phyloP scores from a whole-genome alignment of 2,888 invertebrate genomes.

The Terebella lapidaria region DNA sequence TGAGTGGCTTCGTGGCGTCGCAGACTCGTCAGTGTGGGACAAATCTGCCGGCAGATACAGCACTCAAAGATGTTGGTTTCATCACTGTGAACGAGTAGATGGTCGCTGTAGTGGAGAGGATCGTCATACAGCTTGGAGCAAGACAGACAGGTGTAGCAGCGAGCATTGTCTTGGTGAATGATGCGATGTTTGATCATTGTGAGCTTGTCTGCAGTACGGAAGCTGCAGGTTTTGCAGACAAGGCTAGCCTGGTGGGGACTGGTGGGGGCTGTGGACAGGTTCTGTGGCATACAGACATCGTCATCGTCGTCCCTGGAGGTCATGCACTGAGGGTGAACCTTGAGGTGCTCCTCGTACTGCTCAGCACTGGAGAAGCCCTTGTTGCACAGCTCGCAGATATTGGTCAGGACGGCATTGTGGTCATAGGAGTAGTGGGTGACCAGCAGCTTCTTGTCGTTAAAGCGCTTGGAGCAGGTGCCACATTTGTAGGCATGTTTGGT shows the following conservation, averaged over 20 bases:
- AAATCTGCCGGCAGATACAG: conserved; percentile 21
- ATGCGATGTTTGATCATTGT: conserved; percentile 18
- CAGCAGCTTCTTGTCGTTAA: conserved; percentile 17
- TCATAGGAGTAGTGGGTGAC: conserved; percentile 20
- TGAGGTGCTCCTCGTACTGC: conserved; percentile 24
- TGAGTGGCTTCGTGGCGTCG: conserved; percentile 19
- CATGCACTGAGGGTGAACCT: conserved; percentile 21
- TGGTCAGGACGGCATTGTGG: conserved; percentile 17
- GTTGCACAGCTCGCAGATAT: conserved; percentile 24
- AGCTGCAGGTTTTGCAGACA: conserved; percentile 17
- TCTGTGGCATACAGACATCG: conserved; percentile 7
- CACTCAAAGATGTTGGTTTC: conserved; percentile 23
- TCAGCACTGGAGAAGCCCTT: conserved; percentile 22
- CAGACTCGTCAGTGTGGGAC: conserved; percentile 11
- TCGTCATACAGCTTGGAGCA: conserved; percentile 21
- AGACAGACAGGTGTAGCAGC: conserved; percentile 21
- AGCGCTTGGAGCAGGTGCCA: conserved; percentile 23
- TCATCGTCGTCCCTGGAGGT: background rate
- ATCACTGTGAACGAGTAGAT: conserved; percentile 13
- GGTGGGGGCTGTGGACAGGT: background rate
- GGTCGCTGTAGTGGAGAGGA: conserved; percentile 21
- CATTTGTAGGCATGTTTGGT: conserved; percentile 27
- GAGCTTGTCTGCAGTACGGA: conserved; percentile 14
- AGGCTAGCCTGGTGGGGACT: background rate
- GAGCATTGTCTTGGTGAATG: conserved; percentile 12